Percentiles rank a stretch among this genome's conserved stretches.
Conservation (phyloP, 2,888 invertebrate genomes). For the Disparrhopalites patrizii region DNA sequence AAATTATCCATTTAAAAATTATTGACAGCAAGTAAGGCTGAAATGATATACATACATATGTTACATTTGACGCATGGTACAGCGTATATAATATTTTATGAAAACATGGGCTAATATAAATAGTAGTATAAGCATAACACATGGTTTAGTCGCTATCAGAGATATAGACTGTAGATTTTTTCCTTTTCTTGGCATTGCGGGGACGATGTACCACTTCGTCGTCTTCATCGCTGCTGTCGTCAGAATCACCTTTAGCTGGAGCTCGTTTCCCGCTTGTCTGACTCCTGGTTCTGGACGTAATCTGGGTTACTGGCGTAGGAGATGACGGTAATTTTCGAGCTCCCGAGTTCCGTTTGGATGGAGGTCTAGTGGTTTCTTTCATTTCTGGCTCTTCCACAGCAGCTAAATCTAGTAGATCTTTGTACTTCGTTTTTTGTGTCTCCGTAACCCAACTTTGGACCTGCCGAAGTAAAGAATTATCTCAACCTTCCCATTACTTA, state of each 20-base stretch:
- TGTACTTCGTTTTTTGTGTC: slow-evolving; percentile 82
- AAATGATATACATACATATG: background rate
- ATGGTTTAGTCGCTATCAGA: slow-evolving; percentile 25
- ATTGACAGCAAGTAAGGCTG: too few relatives aligned
- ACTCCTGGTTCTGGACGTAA: slow-evolving; percentile 41
- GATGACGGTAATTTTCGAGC: slow-evolving; percentile 27
- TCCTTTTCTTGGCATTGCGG: slow-evolving; percentile 76
- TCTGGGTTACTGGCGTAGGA: slow-evolving; percentile 25
- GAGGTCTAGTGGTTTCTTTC: slow-evolving; percentile 33
- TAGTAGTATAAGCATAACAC: background rate
- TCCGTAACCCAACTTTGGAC: slow-evolving; percentile 59
- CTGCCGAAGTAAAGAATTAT: slow-evolving; percentile 22
- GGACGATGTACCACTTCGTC: slow-evolving; percentile 59
- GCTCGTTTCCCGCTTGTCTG: slow-evolving; percentile 36
- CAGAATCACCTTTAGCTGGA: slow-evolving; percentile 39
- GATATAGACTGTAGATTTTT: slow-evolving; percentile 18
- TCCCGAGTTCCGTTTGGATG: slow-evolving; percentile 50
- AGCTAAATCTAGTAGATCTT: slow-evolving; percentile 81
- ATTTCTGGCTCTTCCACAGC: slow-evolving; percentile 70
- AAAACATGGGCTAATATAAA: too few relatives aligned
- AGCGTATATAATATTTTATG: background rate
- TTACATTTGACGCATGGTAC: background rate
- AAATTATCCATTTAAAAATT: too few relatives aligned
- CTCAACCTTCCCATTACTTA: background rate
- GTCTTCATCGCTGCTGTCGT: slow-evolving; percentile 60